Evolutionary conservation across 1,140 invertebrate genomes (phyloP).

Genomic region (Leptopilina clavipes): DNA sequence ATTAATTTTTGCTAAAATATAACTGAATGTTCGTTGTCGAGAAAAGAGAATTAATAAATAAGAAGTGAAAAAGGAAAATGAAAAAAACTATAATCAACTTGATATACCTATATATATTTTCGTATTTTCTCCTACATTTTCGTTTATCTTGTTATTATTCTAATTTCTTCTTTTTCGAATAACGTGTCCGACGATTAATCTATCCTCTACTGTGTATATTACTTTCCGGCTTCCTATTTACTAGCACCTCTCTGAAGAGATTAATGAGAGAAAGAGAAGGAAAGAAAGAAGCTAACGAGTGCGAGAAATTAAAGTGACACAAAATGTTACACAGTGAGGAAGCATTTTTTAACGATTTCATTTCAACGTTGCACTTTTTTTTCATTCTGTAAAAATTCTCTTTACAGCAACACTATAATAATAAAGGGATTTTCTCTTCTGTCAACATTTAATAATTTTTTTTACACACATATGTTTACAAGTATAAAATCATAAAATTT

Average conservation of each 20-base stretch:
- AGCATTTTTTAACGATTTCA: constrained; percentile 34
- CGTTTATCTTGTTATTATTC: constrained; percentile 32
- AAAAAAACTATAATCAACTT: not conserved
- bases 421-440: constrained; percentile 23
- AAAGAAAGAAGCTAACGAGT: constrained; percentile 31
- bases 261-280: constrained; percentile 20
- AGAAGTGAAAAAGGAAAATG: not conserved
- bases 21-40: too few species aligned
- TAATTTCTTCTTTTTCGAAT: constrained; percentile 37
- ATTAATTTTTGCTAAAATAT: too few species aligned
- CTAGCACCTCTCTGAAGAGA: constrained; percentile 29
- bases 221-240: constrained; percentile 34
- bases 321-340: not conserved
- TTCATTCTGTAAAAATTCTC: not conserved
- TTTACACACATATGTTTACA: too few species aligned
- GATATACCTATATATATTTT: not conserved
- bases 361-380: constrained; percentile 35
- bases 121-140: constrained; percentile 9
- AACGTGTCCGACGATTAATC: constrained; percentile 41
- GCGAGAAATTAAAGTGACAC: constrained; percentile 25
- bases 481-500: not conserved
- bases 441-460: not conserved
- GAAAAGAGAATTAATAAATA: constrained; percentile 1
- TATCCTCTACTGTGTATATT: constrained; percentile 28
- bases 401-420: not conserved